Evolutionary conservation across 2,113 vertebrate genomes (phyloP).

Genomic region (Paramormyrops kingsleyae): DNA sequence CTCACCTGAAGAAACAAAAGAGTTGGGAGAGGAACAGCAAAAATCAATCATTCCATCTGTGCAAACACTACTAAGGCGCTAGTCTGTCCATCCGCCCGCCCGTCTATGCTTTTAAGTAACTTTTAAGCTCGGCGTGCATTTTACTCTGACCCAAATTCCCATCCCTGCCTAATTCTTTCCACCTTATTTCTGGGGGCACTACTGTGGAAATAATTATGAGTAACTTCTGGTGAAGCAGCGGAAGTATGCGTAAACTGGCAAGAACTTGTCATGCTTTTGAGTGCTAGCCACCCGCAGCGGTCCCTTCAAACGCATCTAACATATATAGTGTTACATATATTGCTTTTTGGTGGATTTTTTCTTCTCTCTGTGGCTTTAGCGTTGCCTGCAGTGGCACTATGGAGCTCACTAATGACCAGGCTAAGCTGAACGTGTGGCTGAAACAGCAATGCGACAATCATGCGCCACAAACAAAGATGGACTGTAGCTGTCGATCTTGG

Average conservation of each 20-base stretch:
- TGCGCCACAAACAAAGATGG: not conserved
- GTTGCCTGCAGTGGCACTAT: not conserved
- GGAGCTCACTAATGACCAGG: not conserved
- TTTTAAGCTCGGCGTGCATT: not conserved
- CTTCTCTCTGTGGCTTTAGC: not conserved
- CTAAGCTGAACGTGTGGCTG: not conserved
- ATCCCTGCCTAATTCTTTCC: not conserved
- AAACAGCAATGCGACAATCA: not conserved
- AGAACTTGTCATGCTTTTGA: not conserved
- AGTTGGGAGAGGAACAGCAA: not conserved
- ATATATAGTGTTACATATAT: not conserved
- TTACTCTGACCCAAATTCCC: not conserved
- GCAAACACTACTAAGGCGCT: not conserved
- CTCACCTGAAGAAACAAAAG: constrained; percentile 44
- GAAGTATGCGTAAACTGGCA: not conserved
- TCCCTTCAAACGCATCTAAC: not conserved
- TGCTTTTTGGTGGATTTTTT: not conserved
- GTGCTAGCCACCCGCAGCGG: not conserved
- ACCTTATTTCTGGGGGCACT: not conserved
- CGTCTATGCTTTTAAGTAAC: not conserved
- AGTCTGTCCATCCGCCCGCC: not conserved
- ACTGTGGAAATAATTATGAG: not conserved
- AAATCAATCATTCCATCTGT: not conserved
- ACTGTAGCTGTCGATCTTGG: not conserved
- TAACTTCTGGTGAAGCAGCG: not conserved